These are phyloP conservation scores for Yponomeuta malinellus DNA, from an alignment of 2,888 invertebrate species.

Conservation along the genomic window DNA sequence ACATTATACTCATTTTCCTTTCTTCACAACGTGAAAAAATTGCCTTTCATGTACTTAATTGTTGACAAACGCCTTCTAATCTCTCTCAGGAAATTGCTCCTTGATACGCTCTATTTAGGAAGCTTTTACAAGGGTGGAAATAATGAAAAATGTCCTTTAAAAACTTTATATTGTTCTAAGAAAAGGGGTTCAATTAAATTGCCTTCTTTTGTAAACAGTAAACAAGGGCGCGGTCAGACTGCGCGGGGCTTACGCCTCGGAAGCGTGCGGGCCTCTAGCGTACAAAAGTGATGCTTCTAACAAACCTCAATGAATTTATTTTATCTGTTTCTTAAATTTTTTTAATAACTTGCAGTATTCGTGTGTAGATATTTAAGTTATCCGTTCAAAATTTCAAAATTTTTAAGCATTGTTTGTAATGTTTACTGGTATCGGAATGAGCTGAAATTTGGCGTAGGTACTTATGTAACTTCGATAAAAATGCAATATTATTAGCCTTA, in stretches of 20 bases:
- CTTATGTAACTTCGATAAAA: too few relatives aligned
- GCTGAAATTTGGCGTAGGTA: too few relatives aligned
- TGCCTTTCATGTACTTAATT: slow-evolving; percentile 10
- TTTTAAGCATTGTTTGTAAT: too few relatives aligned
- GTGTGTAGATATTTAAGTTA: too few relatives aligned
- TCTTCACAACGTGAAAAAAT: neutral
- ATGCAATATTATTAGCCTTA: too few relatives aligned
- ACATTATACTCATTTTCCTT: neutral
- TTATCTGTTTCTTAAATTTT: too few relatives aligned
- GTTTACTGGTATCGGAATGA: too few relatives aligned
- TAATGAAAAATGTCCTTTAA: slow-evolving; percentile 35
- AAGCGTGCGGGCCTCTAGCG: neutral
- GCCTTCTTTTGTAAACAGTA: slow-evolving; percentile 45
- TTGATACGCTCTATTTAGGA: slow-evolving; percentile 44
- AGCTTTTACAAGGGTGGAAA: slow-evolving; percentile 29
- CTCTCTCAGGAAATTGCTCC: slow-evolving; percentile 57
- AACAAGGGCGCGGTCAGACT: slow-evolving; percentile 22
- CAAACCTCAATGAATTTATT: too few relatives aligned
- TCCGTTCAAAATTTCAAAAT: too few relatives aligned
- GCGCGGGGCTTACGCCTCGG: neutral
- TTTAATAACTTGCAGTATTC: too few relatives aligned
- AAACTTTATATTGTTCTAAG: slow-evolving; percentile 31
- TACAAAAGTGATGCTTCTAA: too few relatives aligned
- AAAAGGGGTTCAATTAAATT: slow-evolving; percentile 44
- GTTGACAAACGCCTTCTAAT: slow-evolving; percentile 31